These are phyloP conservation scores for Gobiocypris rarus DNA, from an alignment of 2,113 vertebrate genomes.

Conservation along the genomic window DNA sequence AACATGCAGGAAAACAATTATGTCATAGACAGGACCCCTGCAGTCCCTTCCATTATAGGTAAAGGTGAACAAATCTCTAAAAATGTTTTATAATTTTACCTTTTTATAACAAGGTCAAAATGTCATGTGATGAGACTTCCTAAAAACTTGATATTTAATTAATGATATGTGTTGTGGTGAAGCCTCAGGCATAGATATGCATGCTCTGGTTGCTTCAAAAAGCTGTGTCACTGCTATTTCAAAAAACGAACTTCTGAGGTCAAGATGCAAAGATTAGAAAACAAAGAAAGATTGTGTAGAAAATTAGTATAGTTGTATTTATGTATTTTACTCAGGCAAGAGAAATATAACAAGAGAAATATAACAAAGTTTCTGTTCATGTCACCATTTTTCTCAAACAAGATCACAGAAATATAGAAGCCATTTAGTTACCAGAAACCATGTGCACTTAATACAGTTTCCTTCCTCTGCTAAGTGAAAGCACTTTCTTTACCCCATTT, in stretches of 20 bases:
- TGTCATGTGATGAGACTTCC: not conserved
- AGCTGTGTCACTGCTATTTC: not conserved
- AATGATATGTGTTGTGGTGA: not conserved
- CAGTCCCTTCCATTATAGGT: not conserved
- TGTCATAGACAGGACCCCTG: too few relatives aligned
- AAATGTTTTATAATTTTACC: not conserved
- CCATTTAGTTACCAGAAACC: slow-evolving; percentile 3
- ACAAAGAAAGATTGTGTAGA: not conserved
- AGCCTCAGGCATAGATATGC: not conserved
- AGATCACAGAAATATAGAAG: not conserved
- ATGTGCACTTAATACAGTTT: not conserved
- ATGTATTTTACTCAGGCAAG: not conserved
- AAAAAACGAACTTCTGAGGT: not conserved
- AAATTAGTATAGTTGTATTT: not conserved
- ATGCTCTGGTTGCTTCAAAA: not conserved
- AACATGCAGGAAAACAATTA: not conserved
- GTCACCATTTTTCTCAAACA: not conserved
- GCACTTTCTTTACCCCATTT: slow-evolving; percentile 17
- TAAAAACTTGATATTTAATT: not conserved
- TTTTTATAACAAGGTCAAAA: not conserved
- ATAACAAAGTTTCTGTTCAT: not conserved
- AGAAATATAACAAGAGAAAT: not conserved
- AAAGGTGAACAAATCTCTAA: not conserved
- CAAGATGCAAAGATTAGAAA: not conserved
- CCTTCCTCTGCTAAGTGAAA: slow-evolving; percentile 25